Base-by-base conservation (phyloP, 2,888 invertebrate genomes). In the Andrena bucephala region DNA sequence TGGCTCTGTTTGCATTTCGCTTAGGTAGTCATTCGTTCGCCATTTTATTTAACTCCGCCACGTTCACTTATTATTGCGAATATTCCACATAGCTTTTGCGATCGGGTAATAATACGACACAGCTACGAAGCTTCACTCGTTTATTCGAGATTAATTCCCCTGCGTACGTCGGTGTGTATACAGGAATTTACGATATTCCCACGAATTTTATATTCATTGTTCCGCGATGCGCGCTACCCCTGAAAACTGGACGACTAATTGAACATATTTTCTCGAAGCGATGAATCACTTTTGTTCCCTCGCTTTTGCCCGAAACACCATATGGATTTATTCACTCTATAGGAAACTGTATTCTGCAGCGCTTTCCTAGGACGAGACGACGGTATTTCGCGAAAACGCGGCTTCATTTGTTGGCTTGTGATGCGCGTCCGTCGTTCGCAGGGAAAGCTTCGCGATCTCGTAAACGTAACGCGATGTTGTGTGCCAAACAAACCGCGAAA, bases 401-500 rank as follows among this genome's bases (percentile, higher is more conserved):
- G 24, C 27, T 57, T 57, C 10, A 27, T 24, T 57, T 57, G 20
- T 57, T 24, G 24, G 10, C 10, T 24, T 13, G 24, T 10, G 24
- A 57, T 42, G 77, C 60, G 83, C 68, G 31, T 62, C 73, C 57
- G 73, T 65, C 77, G 74, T 66, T 77, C 74, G 71, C 75, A 72
- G 42, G 60, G 71, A 50, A 62, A 8, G 54, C 65, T 78, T 78
- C 82, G 74, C 67, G 68, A 65, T 65, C 60, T 57, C 65, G 60
- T 60, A 31, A 31, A 33, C 70, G 77, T 59, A 57, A 71, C 68
- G 73, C 59, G 73, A 36, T 65, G 48, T 54, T 48, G 60, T 63
- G 62, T 20, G 66, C 54, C 76, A 82, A 84, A 82, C 73, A 84
- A 85, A 81, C 83, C 83, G 66, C 83, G 71, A 77, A 68, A 81